Base-by-base conservation (phyloP, 2,797 vertebrate genomes). In the Anguilla marmorata region DNA sequence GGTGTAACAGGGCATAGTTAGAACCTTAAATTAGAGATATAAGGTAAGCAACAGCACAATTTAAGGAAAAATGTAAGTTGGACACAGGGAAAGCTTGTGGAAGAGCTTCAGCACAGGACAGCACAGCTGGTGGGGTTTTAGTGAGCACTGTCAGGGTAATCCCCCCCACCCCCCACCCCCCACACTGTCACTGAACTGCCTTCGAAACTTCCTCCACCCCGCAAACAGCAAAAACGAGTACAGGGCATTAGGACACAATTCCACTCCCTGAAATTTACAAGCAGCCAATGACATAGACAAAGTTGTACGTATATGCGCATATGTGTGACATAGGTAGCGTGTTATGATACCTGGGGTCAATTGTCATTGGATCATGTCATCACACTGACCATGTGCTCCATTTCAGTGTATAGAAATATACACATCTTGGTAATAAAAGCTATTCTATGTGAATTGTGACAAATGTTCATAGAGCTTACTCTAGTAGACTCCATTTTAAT, bases 241-340 rank as follows among this genome's bases (percentile, higher is more conserved):
- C 27, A 85, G 33, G 66, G 74, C 74, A 45, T 54, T n/a, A 33
- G 60, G 69, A 50, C 52, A 88, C 85, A 89, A 86, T 88, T 91
- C 93, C 92, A 91, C 92, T 93, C 93, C 89, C 91, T 94, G 94
- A 95, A 94, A 91, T 96, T 96, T 95, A 96, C 95, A 96, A 96
- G 95, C 96, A 96, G 95, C 91, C 91, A 89, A 74, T 84, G 66
- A 80, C 45, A 85, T 3, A 84, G 69, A 37, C 58, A 69, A 19
- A 87, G 27, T 8, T 63, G 60, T 56, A 33, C 21, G 54, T 54
- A 21, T 50, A 27, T 45, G 50, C 45, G 52, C 52, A 72, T 76
- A 74, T 72, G 9, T 86, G 56, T 84, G 63, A 66, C 63, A 63
- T 63, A 63, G 21, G 12, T 58, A 12, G 19, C 19, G 41, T 58